These are phyloP conservation scores for Amphiprion clarkii DNA, from an alignment of 2,797 vertebrate genomes.

Conservation along the genomic window DNA sequence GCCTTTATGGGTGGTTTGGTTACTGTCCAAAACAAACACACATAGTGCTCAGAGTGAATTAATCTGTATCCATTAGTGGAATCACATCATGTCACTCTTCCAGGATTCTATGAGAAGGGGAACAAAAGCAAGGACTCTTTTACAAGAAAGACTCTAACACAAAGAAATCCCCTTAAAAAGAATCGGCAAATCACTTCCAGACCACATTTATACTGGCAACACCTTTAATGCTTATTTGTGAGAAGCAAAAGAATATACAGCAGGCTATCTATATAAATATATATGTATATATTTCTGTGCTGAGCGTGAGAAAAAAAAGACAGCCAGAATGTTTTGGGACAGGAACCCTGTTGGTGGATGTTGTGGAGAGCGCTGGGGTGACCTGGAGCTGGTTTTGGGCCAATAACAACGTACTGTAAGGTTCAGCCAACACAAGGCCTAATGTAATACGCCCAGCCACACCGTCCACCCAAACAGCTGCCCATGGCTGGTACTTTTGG, in stretches of 20 bases:
- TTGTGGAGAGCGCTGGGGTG: neutral
- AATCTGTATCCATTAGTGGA: conserved; percentile 9
- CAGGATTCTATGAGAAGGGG: neutral
- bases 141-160: conserved; percentile 17
- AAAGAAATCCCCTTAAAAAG: conserved; percentile 41
- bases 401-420: conserved; percentile 45
- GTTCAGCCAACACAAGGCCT: conserved; percentile 17
- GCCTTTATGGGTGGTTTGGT: conserved; percentile 7
- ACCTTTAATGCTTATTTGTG: conserved; percentile 14
- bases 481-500: conserved; percentile 26
- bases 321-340: conserved; percentile 8
- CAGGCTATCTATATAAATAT: conserved; percentile 17
- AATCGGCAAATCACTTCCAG: conserved; percentile 66
- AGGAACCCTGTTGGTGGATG: conserved; percentile 23
- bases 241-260: conserved; percentile 50
- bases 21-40: neutral
- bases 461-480: conserved; percentile 49
- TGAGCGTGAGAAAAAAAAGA: conserved; percentile 23
- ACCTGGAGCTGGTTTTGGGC: conserved; percentile 35
- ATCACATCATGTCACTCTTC: conserved; percentile 36
- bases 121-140: conserved; percentile 30
- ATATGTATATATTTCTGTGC: conserved; percentile 3
- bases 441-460: conserved; percentile 21
- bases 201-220: conserved; percentile 37
- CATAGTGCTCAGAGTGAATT: conserved; percentile 10